phyloP scores from a whole-genome alignment of 2,797 vertebrate species.

The Gadopsis bispinosus region DNA sequence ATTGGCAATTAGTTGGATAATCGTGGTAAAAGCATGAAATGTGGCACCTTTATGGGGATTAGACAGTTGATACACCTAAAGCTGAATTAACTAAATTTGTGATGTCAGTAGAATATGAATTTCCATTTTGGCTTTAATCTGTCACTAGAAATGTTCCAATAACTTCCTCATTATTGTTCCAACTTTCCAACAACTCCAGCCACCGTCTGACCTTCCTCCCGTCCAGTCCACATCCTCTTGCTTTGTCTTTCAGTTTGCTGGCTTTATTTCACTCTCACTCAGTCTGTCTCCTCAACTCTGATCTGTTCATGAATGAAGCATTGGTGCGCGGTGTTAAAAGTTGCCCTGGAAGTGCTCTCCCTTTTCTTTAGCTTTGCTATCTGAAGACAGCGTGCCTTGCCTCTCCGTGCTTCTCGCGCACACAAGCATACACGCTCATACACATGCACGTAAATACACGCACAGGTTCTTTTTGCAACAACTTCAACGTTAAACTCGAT shows the following conservation, averaged over 20 bases:
- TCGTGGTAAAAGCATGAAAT: neutral
- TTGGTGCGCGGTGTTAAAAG: constrained; percentile 49
- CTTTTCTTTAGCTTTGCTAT: constrained; percentile 48
- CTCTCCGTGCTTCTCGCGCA: constrained; percentile 36
- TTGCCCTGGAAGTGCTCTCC: constrained; percentile 46
- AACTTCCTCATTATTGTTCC: constrained; percentile 50
- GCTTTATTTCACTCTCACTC: neutral
- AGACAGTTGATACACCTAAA: neutral
- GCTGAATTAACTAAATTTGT: constrained; percentile 42
- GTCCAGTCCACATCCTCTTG: neutral
- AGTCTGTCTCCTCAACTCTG: neutral
- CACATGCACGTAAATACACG: neutral
- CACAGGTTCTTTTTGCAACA: constrained; percentile 25
- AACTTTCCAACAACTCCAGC: constrained; percentile 31
- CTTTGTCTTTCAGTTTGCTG: neutral
- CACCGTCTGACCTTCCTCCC: constrained; percentile 20
- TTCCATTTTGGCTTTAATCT: constrained; percentile 35
- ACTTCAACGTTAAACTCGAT: constrained; percentile 23
- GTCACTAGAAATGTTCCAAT: constrained; percentile 55
- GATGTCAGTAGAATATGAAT: constrained; percentile 27
- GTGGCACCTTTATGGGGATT: neutral
- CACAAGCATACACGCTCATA: neutral
- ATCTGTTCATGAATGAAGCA: constrained; percentile 72
- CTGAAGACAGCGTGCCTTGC: constrained; percentile 46
- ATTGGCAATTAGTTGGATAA: neutral